These are phyloP conservation scores for Sporophila hypoxantha DNA, from an alignment of 2,113 vertebrate species.

Conservation along the genomic window DNA sequence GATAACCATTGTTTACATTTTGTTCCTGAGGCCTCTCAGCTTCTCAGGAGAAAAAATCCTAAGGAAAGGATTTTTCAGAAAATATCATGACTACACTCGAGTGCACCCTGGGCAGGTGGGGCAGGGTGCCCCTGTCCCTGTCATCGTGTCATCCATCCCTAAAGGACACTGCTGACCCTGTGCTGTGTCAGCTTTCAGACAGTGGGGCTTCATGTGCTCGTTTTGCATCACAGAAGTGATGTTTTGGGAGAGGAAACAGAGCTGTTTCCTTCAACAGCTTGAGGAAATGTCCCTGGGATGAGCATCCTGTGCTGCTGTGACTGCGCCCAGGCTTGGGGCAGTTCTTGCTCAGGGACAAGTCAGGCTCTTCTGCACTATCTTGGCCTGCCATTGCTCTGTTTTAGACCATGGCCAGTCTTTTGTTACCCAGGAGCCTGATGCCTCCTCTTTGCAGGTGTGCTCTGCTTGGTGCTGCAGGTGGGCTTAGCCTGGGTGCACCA, in stretches of 20 bases:
- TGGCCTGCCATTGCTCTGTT: background rate
- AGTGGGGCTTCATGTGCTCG: background rate
- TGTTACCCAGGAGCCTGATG: background rate
- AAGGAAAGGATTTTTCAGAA: too few species aligned
- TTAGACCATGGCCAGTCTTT: background rate
- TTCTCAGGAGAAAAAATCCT: too few species aligned
- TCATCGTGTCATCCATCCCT: background rate
- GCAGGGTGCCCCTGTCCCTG: accelerated
- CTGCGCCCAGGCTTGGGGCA: background rate
- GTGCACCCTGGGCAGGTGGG: background rate
- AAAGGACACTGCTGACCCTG: background rate
- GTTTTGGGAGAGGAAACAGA: background rate
- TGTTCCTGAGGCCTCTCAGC: too few species aligned
- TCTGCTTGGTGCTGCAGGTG: background rate
- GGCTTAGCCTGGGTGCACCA: background rate
- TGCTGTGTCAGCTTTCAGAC: background rate
- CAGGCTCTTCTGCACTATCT: background rate
- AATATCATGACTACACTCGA: background rate
- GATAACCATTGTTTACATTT: too few species aligned
- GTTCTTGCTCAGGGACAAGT: accelerated
- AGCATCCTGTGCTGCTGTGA: background rate
- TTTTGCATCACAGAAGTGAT: background rate
- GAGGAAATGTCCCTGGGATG: background rate
- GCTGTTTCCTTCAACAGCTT: background rate
- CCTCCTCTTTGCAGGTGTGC: background rate